These are phyloP conservation scores for Dryobotodes eremita DNA, from an alignment of 2,888 invertebrate species.

Conservation along the genomic window DNA sequence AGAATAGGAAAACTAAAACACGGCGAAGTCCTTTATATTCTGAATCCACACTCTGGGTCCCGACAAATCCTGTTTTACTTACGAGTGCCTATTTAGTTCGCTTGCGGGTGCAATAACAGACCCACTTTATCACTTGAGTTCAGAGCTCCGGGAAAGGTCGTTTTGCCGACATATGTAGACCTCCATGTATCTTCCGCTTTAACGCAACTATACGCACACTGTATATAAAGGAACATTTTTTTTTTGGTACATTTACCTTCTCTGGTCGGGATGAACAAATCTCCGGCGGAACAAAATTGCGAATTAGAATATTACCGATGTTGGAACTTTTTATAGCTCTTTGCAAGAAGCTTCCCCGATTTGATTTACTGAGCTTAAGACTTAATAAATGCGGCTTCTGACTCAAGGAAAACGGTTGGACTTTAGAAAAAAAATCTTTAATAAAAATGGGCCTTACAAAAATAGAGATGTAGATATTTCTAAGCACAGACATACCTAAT, in stretches of 20 bases:
- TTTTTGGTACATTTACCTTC: neutral
- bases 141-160: constrained; percentile 40
- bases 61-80: constrained; percentile 60
- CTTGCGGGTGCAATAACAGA: constrained; percentile 59
- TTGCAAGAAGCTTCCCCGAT: constrained; percentile 11
- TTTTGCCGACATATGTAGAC: constrained; percentile 53
- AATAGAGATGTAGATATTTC: constrained; percentile 1
- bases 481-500: neutral
- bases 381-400: constrained; percentile 8
- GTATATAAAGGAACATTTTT: constrained; percentile 19
- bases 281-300: constrained; percentile 11
- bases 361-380: constrained; percentile 40
- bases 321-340: constrained; percentile 18
- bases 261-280: constrained; percentile 12
- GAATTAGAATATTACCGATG: constrained; percentile 38
- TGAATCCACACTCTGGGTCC: constrained; percentile 6
- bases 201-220: constrained; percentile 24
- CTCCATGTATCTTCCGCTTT: constrained; percentile 42
- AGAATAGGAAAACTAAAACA: constrained; percentile 24
- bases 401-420: constrained; percentile 9
- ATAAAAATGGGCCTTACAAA: neutral
- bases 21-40: constrained; percentile 13
- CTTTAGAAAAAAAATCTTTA: neutral
- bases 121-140: constrained; percentile 60
- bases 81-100: constrained; percentile 53